Conservation (phyloP, 2,113 vertebrate genomes). For the Poicephalus meyeri region DNA sequence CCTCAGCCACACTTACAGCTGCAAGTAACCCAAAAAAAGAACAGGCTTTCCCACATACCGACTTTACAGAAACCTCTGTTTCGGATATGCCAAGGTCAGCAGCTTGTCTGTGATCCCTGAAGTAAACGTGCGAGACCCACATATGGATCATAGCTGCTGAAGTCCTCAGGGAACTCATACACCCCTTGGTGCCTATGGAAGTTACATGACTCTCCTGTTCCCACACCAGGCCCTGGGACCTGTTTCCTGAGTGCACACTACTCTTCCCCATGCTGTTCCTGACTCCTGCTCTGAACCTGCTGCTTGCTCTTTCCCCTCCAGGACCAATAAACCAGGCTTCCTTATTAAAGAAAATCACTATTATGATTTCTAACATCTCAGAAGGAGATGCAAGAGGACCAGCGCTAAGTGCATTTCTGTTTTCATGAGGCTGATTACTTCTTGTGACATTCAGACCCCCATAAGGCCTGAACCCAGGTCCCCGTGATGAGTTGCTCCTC, state of each 20-base stretch:
- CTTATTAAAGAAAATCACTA: not conserved
- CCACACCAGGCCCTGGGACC: not conserved
- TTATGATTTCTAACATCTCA: not conserved
- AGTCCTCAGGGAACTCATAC: not conserved
- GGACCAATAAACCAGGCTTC: not conserved
- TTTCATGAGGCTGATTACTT: not conserved
- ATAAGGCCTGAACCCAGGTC: not conserved
- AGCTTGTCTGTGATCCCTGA: not conserved
- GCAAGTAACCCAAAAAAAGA: not conserved
- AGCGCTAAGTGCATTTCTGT: rapidly evolving
- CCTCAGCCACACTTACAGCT: not conserved
- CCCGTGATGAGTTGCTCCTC: not conserved
- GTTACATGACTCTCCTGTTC: not conserved
- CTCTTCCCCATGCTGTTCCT: not conserved
- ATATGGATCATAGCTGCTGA: not conserved
- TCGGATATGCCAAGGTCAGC: not conserved
- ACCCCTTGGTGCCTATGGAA: not conserved
- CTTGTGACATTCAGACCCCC: not conserved
- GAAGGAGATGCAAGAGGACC: not conserved
- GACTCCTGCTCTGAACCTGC: not conserved
- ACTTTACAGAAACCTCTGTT: not conserved
- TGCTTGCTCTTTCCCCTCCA: not conserved
- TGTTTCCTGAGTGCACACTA: not conserved
- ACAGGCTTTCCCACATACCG: not conserved
- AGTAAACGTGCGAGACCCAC: not conserved